phyloP scores from a whole-genome alignment of 2,113 vertebrate genomes.

The Sminthopsis crassicaudata region DNA sequence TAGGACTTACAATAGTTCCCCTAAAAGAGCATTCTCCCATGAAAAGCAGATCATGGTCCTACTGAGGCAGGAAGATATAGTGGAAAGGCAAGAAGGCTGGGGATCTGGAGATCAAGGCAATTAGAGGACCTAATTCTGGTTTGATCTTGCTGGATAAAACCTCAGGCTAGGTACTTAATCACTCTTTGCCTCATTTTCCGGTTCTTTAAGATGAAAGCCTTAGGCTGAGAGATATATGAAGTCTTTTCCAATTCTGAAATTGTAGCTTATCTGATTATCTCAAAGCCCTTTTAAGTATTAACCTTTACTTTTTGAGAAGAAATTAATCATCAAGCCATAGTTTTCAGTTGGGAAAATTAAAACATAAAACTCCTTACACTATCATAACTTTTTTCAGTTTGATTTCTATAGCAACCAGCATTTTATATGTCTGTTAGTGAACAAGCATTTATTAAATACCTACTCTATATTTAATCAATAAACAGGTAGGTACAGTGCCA shows the following conservation, averaged over 20 bases:
- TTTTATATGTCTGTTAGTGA: neutral
- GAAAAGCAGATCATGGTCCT: neutral
- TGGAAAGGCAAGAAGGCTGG: neutral
- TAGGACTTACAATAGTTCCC: neutral
- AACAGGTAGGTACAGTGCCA: neutral
- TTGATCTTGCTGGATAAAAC: neutral
- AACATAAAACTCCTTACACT: neutral
- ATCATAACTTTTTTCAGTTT: neutral
- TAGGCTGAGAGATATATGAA: neutral
- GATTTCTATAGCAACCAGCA: neutral
- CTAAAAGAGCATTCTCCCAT: neutral
- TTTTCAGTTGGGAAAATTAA: constrained; percentile 9
- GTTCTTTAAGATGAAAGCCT: neutral
- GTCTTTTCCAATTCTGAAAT: neutral
- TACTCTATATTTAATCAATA: neutral
- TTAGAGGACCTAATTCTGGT: neutral
- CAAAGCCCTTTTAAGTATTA: constrained; percentile 22
- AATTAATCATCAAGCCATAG: neutral
- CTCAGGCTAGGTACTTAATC: neutral
- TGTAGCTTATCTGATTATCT: constrained; percentile 27
- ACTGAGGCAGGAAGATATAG: neutral
- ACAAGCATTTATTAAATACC: neutral
- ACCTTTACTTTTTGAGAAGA: constrained; percentile 35
- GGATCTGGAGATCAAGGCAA: neutral
- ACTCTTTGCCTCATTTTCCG: neutral